Percentiles rank a stretch among this genome's conserved stretches.
These are phyloP conservation scores for Sinocyclocheilus anshuiensis DNA, from an alignment of 2,113 vertebrate species.

Conservation along the genomic window DNA sequence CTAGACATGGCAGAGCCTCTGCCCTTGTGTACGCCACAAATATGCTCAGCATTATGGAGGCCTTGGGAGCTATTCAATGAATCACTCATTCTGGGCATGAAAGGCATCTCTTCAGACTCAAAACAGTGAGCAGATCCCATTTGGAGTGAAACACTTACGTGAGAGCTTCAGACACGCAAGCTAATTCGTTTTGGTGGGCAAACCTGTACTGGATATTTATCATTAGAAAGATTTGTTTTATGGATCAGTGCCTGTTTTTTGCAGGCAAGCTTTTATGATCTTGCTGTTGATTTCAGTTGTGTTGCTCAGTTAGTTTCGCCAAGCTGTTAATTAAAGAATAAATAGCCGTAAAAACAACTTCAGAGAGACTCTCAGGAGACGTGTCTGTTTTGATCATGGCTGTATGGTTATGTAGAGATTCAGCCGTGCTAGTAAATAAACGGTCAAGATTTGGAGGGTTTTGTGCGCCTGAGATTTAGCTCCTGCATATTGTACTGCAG, in stretches of 20 bases:
- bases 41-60: constrained; percentile 30
- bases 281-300: constrained; percentile 13
- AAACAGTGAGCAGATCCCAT: constrained; percentile 8
- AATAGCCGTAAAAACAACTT: constrained; percentile 37
- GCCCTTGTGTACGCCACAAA: constrained; percentile 36
- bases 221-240: constrained; percentile 16
- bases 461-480: neutral
- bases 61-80: constrained; percentile 17
- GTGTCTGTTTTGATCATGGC: constrained; percentile 33
- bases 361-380: constrained; percentile 33
- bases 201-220: constrained; percentile 6
- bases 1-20: constrained; percentile 44
- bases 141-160: neutral
- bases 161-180: neutral
- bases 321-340: constrained; percentile 34
- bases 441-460: constrained; percentile 15
- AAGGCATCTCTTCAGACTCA: constrained; percentile 16
- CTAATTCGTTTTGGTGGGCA: neutral
- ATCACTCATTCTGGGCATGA: constrained; percentile 29
- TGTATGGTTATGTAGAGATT: constrained; percentile 34
- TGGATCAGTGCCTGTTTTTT: constrained; percentile 32
- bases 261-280: constrained; percentile 4
- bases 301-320: constrained; percentile 24
- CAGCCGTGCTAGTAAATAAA: constrained; percentile 28
- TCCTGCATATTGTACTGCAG: constrained; percentile 18